These are phyloP conservation scores for Istiophorus platypterus DNA, from an alignment of 2,113 vertebrate genomes.

Conservation along the genomic window DNA sequence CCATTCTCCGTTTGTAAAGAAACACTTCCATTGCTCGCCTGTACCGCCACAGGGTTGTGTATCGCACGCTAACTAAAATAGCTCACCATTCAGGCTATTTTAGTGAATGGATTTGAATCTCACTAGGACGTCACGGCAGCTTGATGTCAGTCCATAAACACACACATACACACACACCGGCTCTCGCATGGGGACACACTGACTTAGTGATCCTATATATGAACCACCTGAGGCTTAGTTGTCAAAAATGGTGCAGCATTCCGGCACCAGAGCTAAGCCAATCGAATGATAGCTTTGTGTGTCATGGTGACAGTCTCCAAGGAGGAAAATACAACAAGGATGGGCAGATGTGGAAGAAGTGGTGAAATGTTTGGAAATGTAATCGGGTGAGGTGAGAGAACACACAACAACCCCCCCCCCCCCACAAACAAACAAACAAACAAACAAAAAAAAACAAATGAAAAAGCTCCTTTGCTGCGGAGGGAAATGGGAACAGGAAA, in stretches of 20 bases:
- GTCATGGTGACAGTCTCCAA: conserved; percentile 75
- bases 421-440: no score
- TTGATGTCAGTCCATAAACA: conserved; percentile 21
- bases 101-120: conserved; percentile 42
- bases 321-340: conserved; percentile 71
- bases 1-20: conserved; percentile 45
- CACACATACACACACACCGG: neutral
- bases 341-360: conserved; percentile 32
- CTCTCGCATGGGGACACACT: conserved; percentile 14
- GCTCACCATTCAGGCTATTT: conserved; percentile 39
- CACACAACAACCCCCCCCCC: no score
- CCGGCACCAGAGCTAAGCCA: conserved; percentile 42
- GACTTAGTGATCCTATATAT: conserved; percentile 53
- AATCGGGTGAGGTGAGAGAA: neutral
- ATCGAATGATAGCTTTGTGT: conserved; percentile 38
- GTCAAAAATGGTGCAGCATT: conserved; percentile 59
- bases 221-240: conserved; percentile 70
- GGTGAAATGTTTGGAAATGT: conserved; percentile 7
- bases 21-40: conserved; percentile 32
- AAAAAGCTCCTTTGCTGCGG: neutral
- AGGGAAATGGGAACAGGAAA: neutral
- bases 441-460: no score
- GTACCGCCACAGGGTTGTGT: conserved; percentile 29
- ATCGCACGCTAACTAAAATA: conserved; percentile 38
- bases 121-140: neutral